phyloP scores from a whole-genome alignment of 2,113 vertebrate species.

The Zingel zingel region DNA sequence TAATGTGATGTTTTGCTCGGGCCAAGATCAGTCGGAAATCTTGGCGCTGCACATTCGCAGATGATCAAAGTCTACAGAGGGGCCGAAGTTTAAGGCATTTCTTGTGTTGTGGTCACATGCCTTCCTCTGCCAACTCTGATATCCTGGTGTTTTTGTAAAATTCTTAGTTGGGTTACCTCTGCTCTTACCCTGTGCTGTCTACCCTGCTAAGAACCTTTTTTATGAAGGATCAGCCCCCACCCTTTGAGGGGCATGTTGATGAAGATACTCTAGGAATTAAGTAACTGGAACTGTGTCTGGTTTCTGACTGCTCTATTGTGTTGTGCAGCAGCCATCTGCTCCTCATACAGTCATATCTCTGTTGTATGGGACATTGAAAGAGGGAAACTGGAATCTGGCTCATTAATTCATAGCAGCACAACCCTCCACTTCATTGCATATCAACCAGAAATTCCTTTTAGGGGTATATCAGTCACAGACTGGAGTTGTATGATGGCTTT shows the following conservation, averaged over 20 bases:
- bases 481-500: constrained; percentile 71
- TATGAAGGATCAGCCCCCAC: constrained; percentile 29
- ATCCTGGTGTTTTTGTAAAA: constrained; percentile 52
- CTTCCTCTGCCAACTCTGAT: constrained; percentile 37
- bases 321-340: constrained; percentile 73
- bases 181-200: constrained; percentile 37
- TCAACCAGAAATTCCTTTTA: constrained; percentile 64
- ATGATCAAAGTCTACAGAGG: constrained; percentile 53
- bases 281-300: constrained; percentile 66
- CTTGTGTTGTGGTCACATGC: constrained; percentile 30
- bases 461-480: constrained; percentile 61
- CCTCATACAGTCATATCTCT: constrained; percentile 74
- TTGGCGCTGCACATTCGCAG: constrained; percentile 31
- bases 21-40: constrained; percentile 52
- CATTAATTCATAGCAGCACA: constrained; percentile 73
- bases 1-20: constrained; percentile 60
- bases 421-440: constrained; percentile 61
- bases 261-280: constrained; percentile 73
- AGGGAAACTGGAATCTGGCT: constrained; percentile 65
- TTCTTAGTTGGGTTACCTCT: constrained; percentile 52
- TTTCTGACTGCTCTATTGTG: constrained; percentile 79
- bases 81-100: constrained; percentile 16
- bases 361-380: constrained; percentile 66
- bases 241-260: constrained; percentile 50
- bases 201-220: constrained; percentile 20